Base-by-base conservation (phyloP, 1,140 invertebrate genomes). In the Scylla paramamosain region DNA sequence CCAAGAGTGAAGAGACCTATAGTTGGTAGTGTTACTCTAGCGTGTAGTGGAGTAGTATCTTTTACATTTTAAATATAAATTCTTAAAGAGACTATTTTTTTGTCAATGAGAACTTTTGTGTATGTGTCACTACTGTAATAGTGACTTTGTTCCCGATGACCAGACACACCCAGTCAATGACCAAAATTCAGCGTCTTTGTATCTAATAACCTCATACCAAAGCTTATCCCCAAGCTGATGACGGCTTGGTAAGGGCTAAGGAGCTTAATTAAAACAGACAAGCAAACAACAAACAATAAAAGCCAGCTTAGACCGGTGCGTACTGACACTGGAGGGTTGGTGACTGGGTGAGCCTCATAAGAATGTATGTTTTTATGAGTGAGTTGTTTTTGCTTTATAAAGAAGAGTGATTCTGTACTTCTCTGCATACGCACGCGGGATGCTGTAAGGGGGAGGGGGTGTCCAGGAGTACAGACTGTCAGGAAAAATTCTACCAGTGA, bases 81-180 rank as follows among this genome's bases (percentile, higher is more conserved):
- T 88, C 92, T 45, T 88, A 83, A 84, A 93, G 93, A 94, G 93
- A 94, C 93, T 94, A 94, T 94, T 94, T 94, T 94, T 94, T 94
- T 94, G 93, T 89, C 93, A 94, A 94, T 82, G 48, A 86, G 88
- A 82, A 46, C 16, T 84, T 94, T 90, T 88, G 32, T 93, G 84
- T 83, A 86, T 32, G 45, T 88, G 82, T 86, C 84, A 88, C 92
- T 82, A 86, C 29, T 88, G 84, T 48, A 93, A 86, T 32, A 77
- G 82, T 93, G 92, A 86, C 82, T 31, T 93, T 83, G 92, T 93
- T 93, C 92, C 92, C 83, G 52, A 52, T 48, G 29, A 82, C 7
- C 28, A 52, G 92, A 87, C 20, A 59, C 84, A 77, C 92, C 45
- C 48, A 59, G 29, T 46, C 89, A 91, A 14, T 52, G 45, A 52